Evolutionary conservation across 2,888 invertebrate genomes (phyloP), one percentile per base, ranked within the genome.

Genomic region (Diaprepes abbreviatus): DNA sequence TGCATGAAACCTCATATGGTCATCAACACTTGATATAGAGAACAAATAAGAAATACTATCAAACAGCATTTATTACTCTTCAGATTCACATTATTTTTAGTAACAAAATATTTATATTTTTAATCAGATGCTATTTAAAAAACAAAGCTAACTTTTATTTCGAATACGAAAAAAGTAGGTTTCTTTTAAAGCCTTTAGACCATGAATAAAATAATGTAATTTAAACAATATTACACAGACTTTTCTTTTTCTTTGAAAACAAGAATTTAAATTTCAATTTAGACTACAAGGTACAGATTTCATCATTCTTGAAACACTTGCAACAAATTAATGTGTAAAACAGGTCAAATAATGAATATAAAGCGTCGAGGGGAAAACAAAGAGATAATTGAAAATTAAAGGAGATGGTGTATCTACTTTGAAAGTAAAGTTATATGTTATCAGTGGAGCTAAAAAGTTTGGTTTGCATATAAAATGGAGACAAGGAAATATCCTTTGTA

Each of bases 381-480:
- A 50, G 48, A 50, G 48, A 50, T 50, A 50, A 50, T 28, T 50
- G 48, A 50, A 50, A 50, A 50, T 28, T 50, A 50, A 50, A 50
- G 24, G 48, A 50, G 24, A 50, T 28, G 24, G 48, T 50, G 48
- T 50, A 50, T 50, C 48, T 14, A 28, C 16, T 28, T 28, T 28
- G 2, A 48, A 50, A 50, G 21, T 19, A 28, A 31, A 50, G 28
- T 50, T 31, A 28, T 50, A 28, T 50, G 14, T 16, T 28, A 28
- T 12, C 48, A 28, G 3, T 16, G 10, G 14, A 12, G 16, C 3
- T 21, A 9, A 50, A 50, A 19, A 50, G 24, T 50, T 48, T 48
- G 48, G 24, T 50, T 48, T 48, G 48, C 24, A 48, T 48, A 48
- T 48, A 48, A 28, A 48, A 28, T 24, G 3, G 14, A 24, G 6